Base-by-base conservation (phyloP, 64 coral and sea anemone species). In the Hydrozoanthus tunicans region DNA sequence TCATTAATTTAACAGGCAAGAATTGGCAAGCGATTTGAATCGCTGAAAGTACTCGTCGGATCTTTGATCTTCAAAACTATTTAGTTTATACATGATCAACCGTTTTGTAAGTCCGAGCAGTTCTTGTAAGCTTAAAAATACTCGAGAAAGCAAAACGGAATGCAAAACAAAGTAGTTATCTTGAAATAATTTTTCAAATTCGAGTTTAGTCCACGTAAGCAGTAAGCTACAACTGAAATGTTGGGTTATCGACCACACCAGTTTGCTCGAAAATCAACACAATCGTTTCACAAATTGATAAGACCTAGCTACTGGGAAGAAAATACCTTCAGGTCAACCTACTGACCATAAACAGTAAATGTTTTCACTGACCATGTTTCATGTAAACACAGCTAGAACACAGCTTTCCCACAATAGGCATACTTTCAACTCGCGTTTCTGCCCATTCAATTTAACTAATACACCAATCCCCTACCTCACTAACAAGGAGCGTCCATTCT, bases 401-500 rank as follows among this genome's bases (percentile, higher is more conserved):
- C 10, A 76, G 10, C 9, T 10, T 43, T 4, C 72, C 43, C 72
- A 76, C 72, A 76, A 76, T 76, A 11, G 25, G 72, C 43, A 76
- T 76, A 76, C 43, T 52, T 76, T 75, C 3, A 52, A 52, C 32
- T 12, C 25, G 27, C 27, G 4, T 24, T 69, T 85, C 60, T 14
- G 32, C 27, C 52, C 3, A 43, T 57, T 14, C 51, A 11, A 11
- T 3, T n/a, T 0, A 27, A 4, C 11, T n/a, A 6, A 76, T 15
- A 10, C 7, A 10, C 52, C 32, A 27, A 92, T 66, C 9, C 17
- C 92, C 90, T 91, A 98, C 96, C 94, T 98, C 96, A 82, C 92
- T 95, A n/a, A 98, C 84, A 3, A 98, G 89, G 59, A 98, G 89
- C 15, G 91, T 81, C 96, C 96, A 98, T 73, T 98, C 96, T 89